These are phyloP conservation scores for Hydriomena furcata DNA, from an alignment of 2,888 invertebrate species.

Conservation along the genomic window DNA sequence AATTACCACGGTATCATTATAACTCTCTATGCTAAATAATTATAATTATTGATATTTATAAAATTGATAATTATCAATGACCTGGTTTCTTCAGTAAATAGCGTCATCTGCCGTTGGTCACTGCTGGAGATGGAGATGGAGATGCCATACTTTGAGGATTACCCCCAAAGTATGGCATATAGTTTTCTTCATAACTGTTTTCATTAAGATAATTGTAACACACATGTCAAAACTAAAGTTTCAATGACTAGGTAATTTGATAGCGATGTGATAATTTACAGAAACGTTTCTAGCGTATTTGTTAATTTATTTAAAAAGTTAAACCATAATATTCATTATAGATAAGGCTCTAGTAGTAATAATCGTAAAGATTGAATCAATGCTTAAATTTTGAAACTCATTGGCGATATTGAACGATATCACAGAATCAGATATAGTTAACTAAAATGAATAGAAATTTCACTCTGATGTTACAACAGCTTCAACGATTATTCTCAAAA, in stretches of 20 bases:
- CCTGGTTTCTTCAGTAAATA: too few species aligned
- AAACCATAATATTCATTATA: slow-evolving; percentile 14
- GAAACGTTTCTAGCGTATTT: slow-evolving; percentile 11
- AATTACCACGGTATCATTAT: too few species aligned
- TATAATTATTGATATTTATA: too few species aligned
- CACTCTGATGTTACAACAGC: too few species aligned
- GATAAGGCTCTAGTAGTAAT: slow-evolving; percentile 11
- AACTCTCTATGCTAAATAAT: too few species aligned
- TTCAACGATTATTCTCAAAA: too few species aligned
- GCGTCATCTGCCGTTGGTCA: too few species aligned
- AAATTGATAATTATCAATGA: too few species aligned
- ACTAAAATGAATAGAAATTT: neutral
- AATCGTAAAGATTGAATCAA: slow-evolving; percentile 21
- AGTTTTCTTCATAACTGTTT: slow-evolving; percentile 28
- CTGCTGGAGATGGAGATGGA: too few species aligned
- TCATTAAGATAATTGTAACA: slow-evolving; percentile 32
- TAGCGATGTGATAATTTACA: slow-evolving; percentile 16
- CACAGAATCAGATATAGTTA: neutral
- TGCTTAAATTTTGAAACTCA: slow-evolving; percentile 9
- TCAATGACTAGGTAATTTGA: slow-evolving; percentile 27
- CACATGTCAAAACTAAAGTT: slow-evolving; percentile 20
- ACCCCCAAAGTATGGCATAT: too few species aligned
- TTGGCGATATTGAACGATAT: neutral
- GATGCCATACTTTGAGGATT: too few species aligned
- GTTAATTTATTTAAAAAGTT: slow-evolving; percentile 18